phyloP scores from a whole-genome alignment of 2,113 vertebrate genomes.

The Phasianus colchicus region DNA sequence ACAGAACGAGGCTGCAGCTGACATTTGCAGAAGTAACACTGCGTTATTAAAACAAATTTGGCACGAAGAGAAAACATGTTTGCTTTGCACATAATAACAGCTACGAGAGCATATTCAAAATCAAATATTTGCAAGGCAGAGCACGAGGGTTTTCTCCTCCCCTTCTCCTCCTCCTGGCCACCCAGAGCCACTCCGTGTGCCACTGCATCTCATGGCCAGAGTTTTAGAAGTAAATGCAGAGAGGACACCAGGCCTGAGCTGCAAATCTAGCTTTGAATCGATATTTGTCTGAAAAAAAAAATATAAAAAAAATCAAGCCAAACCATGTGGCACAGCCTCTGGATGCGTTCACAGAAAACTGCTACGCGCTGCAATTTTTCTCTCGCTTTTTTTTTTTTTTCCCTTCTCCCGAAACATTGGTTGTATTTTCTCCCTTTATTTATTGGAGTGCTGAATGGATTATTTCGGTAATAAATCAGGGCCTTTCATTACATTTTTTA shows the following conservation, averaged over 20 bases:
- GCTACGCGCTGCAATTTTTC: conserved; percentile 49
- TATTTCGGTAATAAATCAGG: conserved; percentile 71
- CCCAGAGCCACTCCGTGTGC: not conserved
- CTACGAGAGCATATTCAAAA: not conserved
- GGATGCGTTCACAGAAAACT: conserved; percentile 23
- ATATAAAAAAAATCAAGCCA: not conserved
- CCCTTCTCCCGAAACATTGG: conserved; percentile 13
- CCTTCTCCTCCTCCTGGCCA: not conserved
- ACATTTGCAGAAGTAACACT: not conserved
- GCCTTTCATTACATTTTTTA: conserved; percentile 72
- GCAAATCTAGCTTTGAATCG: not conserved
- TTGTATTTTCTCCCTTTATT: conserved; percentile 74
- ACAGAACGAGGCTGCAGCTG: not conserved
- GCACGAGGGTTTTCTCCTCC: not conserved
- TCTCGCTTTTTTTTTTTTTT: not conserved
- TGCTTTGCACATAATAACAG: not conserved
- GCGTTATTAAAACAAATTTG: conserved; percentile 27
- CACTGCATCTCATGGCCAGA: accelerated
- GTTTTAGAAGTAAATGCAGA: not conserved
- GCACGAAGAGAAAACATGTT: conserved; percentile 4
- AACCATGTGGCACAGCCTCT: not conserved
- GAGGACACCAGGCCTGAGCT: not conserved
- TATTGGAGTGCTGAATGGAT: conserved; percentile 72
- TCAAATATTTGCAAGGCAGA: conserved; percentile 23
- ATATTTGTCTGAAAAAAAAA: not conserved